These are phyloP conservation scores for Aleadryas rufinucha DNA, from an alignment of 2,113 vertebrate genomes.

Conservation along the genomic window DNA sequence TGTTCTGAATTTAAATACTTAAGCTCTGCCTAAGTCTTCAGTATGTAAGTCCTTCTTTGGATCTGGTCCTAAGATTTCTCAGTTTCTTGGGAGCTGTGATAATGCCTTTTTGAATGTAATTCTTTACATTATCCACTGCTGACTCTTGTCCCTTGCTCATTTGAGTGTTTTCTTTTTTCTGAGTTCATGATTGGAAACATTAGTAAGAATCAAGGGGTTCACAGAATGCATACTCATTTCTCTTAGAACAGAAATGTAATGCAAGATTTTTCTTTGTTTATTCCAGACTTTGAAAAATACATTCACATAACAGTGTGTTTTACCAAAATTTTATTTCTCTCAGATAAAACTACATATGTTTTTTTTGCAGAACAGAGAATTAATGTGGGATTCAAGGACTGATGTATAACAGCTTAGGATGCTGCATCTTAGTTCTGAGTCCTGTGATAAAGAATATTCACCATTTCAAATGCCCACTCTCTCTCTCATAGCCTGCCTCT, in stretches of 20 bases:
- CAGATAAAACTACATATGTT: rapidly evolving
- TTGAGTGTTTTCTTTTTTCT: background rate
- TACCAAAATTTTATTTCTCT: background rate
- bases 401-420: background rate
- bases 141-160: background rate
- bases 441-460: background rate
- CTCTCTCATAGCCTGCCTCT: background rate
- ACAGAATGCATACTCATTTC: rapidly evolving
- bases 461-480: background rate
- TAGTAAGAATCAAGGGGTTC: background rate
- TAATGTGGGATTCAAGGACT: background rate
- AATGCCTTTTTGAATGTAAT: background rate
- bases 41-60: background rate
- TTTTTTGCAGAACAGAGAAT: background rate
- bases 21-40: background rate
- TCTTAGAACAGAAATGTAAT: background rate
- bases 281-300: background rate
- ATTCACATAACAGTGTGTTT: background rate
- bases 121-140: background rate
- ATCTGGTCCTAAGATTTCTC: background rate
- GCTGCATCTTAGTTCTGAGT: background rate
- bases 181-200: background rate
- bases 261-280: background rate
- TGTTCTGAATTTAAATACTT: background rate
- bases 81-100: background rate